Base-by-base conservation (phyloP, 2,888 invertebrate species). In the Aphrophora alni region DNA sequence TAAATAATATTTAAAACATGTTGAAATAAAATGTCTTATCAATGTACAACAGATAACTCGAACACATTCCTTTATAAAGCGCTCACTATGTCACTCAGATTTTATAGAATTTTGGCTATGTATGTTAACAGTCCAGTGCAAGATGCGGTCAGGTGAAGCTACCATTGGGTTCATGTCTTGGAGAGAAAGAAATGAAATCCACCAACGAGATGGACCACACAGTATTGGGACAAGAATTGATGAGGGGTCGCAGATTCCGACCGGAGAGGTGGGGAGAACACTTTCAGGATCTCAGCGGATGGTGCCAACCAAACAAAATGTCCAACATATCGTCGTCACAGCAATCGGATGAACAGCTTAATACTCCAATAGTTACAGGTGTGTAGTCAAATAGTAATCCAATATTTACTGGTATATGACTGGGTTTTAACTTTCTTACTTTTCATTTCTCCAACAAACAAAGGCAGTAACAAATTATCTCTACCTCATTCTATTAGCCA, bases 201-300 rank as follows among this genome's bases (percentile, higher is more conserved):
- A 70, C 73, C 77, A 10, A 81, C 71, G 74, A 78, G 80, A 82
- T 72, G 77, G 69, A 51, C 69, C 44, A 24, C 38, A 38, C 77
- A 33, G 4, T 79, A 72, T 72, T 71, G 74, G 44, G 33, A 7
- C 44, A 44, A 44, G 74, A 26, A 25, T 25, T 14, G 24, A 25
- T 25, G 27, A 38, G 0, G 74, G n/a, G 28, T 1, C 33, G n/a
- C 1, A 38, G 25, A 38, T 21, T 44, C 38, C n/a, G 24, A 28
- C 73, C 28, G 82, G 83, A 82, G 79, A 83, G 80, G 44, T 86
- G 86, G 89, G 91, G 89, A 91, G 93, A 93, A 89, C 91, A 92
- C 89, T 93, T 93, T 90, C 92, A 92, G 90, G 93, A 93, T 89
- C 90, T 93, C 88, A 91, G 89, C 87, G 89, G 89, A 85, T 92